Evolutionary conservation across 2,113 vertebrate genomes (phyloP).

Genomic region (Sprattus sprattus): DNA sequence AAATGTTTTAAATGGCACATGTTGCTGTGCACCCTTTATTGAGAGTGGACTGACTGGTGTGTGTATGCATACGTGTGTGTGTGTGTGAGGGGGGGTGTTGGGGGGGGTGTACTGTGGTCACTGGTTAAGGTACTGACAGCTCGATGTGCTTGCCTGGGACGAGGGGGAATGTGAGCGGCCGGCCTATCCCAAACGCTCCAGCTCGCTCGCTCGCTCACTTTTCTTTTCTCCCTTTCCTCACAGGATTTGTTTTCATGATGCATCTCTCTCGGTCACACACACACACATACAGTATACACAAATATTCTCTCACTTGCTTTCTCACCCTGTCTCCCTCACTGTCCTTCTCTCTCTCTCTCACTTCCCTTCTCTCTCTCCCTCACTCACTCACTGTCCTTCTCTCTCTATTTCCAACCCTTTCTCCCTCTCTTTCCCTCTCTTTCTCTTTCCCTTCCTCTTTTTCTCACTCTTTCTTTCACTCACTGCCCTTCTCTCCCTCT

Average conservation of each 20-base stretch:
- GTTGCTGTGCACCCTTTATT: not conserved
- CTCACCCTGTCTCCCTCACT: conserved; percentile 7
- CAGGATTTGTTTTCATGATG: too few species aligned
- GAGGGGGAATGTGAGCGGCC: not conserved
- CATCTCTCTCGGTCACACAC: not conserved
- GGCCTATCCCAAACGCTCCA: not conserved
- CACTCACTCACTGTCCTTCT: conserved; percentile 27
- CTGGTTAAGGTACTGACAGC: conserved; percentile 5
- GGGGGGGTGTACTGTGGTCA: not conserved
- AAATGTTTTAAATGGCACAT: not conserved
- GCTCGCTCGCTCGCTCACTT: not conserved
- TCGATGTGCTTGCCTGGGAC: not conserved
- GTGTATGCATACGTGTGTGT: not conserved
- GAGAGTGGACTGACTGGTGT: conserved; percentile 31
- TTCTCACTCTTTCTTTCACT: conserved; percentile 29
- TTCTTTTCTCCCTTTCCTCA: not conserved
- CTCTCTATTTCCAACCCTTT: conserved; percentile 38
- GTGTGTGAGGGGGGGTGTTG: conserved; percentile 26
- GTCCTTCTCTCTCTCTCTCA: conserved; percentile 30
- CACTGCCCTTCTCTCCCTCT: conserved; percentile 50
- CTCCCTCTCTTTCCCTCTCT: conserved; percentile 49
- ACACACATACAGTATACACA: not conserved
- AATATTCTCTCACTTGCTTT: not conserved
- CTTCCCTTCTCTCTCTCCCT: conserved; percentile 51
- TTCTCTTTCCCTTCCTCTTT: not conserved